Evolutionary conservation across 2,888 invertebrate genomes (phyloP).

Genomic region (Eilema sororculum): DNA sequence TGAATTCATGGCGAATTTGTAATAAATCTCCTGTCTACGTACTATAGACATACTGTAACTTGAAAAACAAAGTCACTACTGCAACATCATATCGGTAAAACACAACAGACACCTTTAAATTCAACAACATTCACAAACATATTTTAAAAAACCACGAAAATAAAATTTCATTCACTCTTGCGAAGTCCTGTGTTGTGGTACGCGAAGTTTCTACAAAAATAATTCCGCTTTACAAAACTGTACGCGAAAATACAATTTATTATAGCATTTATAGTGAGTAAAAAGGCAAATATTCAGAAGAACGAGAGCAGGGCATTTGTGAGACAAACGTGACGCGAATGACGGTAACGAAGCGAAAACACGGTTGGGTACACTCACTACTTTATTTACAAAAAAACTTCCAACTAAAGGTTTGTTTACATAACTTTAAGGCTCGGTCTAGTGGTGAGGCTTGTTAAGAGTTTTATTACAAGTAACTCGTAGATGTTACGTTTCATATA

Average conservation of each 20-base stretch:
- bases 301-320: slow-evolving; percentile 49
- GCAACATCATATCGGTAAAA: no score
- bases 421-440: neutral
- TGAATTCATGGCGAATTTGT: no score
- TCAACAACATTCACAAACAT: neutral
- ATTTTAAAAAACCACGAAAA: neutral
- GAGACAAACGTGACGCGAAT: slow-evolving; percentile 57
- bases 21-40: no score
- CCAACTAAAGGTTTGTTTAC: slow-evolving; percentile 14
- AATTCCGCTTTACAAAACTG: neutral
- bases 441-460: slow-evolving; percentile 6
- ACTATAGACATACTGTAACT: no score
- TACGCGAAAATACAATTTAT: slow-evolving; percentile 27
- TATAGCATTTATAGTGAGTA: slow-evolving; percentile 45
- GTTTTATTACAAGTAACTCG: neutral
- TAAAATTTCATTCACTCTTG: neutral
- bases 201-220: neutral
- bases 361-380: slow-evolving; percentile 43
- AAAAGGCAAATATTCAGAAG: slow-evolving; percentile 45
- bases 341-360: slow-evolving; percentile 49
- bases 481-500: neutral
- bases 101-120: neutral
- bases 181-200: neutral
- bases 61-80: no score
- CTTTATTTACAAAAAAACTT: slow-evolving; percentile 45